Evolutionary conservation across 1,140 invertebrate species (phyloP).

Genomic region (Lucilia cuprina): DNA sequence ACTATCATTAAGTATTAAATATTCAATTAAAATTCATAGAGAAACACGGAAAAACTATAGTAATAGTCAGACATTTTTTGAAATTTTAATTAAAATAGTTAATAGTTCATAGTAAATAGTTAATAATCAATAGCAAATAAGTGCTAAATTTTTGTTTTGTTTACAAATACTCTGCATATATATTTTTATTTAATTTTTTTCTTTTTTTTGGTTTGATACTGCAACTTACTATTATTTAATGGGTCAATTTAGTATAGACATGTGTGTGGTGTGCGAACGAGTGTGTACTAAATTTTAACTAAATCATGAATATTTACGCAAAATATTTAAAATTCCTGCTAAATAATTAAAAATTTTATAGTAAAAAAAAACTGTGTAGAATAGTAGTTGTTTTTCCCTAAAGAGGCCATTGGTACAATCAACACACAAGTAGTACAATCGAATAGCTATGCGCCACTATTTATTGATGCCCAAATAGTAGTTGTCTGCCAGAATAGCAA

Average conservation of each 20-base stretch:
- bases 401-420: too few species aligned
- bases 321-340: not conserved
- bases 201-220: too few species aligned
- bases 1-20: not conserved
- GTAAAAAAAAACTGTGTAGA: not conserved
- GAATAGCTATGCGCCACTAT: not conserved
- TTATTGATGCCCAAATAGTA: not conserved
- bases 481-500: too few species aligned
- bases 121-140: not conserved
- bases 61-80: too few species aligned
- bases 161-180: not conserved
- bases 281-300: not conserved
- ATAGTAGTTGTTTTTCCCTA: too few species aligned
- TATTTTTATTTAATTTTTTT: too few species aligned
- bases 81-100: not conserved
- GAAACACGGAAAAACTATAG: too few species aligned
- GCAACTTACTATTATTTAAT: not conserved
- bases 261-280: too few species aligned
- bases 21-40: not conserved
- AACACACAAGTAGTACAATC: not conserved
- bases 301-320: conserved; percentile 17
- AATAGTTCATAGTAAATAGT: not conserved
- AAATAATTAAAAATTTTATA: not conserved
- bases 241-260: not conserved
- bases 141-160: not conserved